phyloP scores from a whole-genome alignment of 1,140 invertebrate species.

The Drosophila mayri region DNA sequence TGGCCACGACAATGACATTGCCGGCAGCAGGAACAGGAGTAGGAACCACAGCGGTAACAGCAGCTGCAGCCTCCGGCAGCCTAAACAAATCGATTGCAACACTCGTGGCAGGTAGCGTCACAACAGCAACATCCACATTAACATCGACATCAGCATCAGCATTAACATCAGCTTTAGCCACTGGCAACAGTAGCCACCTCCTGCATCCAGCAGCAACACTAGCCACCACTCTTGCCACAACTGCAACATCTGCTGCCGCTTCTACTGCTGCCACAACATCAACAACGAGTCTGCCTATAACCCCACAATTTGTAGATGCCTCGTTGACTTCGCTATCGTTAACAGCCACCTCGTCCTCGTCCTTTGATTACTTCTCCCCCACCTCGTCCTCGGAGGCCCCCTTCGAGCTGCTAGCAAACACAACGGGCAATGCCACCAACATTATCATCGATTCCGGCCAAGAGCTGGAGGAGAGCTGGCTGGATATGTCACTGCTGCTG shows the following conservation, averaged over 20 bases:
- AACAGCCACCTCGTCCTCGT: conserved; percentile 59
- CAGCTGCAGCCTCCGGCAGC: conserved; percentile 26
- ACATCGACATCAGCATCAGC: conserved; percentile 30
- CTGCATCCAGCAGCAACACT: conserved; percentile 30
- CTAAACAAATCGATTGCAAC: conserved; percentile 62
- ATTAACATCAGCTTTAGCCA: conserved; percentile 15
- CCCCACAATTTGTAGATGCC: conserved; percentile 70
- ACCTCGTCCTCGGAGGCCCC: conserved; percentile 34
- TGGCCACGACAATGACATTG: conserved; percentile 48
- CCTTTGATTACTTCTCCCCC: conserved; percentile 16
- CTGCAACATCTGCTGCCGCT: conserved; percentile 26
- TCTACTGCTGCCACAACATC: conserved; percentile 1
- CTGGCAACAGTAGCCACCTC: conserved; percentile 26
- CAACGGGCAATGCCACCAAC: conserved; percentile 61
- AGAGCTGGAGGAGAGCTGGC: conserved; percentile 84
- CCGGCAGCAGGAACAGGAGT: conserved; percentile 23
- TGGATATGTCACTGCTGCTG: conserved; percentile 87
- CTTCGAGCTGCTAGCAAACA: conserved; percentile 60
- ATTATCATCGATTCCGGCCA: conserved; percentile 19
- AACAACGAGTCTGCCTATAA: conserved; percentile 59
- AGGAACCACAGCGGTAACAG: conserved; percentile 7
- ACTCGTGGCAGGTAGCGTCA: conserved; percentile 44
- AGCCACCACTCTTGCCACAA: conserved; percentile 27
- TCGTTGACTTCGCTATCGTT: conserved; percentile 80
- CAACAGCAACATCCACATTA: conserved; percentile 36